Base-by-base conservation (phyloP, 2,113 vertebrate species). In the Xiphophorus hellerii region DNA sequence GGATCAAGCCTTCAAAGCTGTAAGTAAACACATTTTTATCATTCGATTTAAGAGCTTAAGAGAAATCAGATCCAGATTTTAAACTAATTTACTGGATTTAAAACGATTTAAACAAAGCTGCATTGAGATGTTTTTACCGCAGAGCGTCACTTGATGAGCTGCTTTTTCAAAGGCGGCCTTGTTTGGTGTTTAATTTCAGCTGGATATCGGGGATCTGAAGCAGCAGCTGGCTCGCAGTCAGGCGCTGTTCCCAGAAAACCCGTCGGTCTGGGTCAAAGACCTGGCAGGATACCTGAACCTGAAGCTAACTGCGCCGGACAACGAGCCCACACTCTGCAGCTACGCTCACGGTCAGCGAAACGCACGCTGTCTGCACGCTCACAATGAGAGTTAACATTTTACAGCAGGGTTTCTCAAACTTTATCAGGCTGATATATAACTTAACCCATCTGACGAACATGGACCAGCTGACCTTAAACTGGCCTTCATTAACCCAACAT, bases 211-310 rank as follows among this genome's bases (percentile, higher is more conserved):
- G 0, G 97, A 96, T 12, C 92, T 99, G 77, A 97, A 96, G 93
- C 95, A 95, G 90, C 96, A 98, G 91, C 85, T 99, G 90, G 95
- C 95, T 22, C 97, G 94, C 82, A 98, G 96, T 91, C 95, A 95
- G 81, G 93, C 73, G 0, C 66, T 99, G 75, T 99, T 99, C 82
- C 95, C 96, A 0, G 97, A 96, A 62, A 98, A 97, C 83, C 96
- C 97, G 0, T 97, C 96, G 0, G 96, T 99, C 61, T 99, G 98
- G 98, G 88, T 98, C 83, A 99, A 99, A 94, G 98, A 99, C 92
- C 93, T 99, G 90, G 97, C 97, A 0, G 94, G 97, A 14, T 98
- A 98, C 87, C 96, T 99, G 80, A 99, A 99, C 94, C 95, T 95
- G 90, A 96, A 98, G 54, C 95, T 99, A 66, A 96, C 96, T 1